Evolutionary conservation across 2,113 vertebrate species (phyloP), one percentile per base, ranked within the genome.

Genomic region (Castor canadensis): DNA sequence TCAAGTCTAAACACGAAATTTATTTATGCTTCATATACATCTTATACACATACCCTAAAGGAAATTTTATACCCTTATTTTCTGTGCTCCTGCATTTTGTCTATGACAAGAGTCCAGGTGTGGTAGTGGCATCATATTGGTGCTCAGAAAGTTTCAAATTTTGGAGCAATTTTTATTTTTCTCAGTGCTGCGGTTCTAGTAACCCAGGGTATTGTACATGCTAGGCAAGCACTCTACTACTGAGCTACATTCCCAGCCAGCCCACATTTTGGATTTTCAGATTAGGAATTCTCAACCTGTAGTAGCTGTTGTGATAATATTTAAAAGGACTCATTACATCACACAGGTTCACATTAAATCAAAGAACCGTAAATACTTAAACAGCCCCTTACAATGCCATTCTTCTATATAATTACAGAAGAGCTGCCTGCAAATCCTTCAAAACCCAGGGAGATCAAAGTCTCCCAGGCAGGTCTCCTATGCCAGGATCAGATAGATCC

Each of bases 391-490:
- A 85, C 12, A 93, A 64, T 92, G 77, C 17, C 76, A 40, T 82
- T 71, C 77, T 96, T 77, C 62, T 45, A 84, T 45, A 80, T 88
- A 66, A 90, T 83, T 60, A 62, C 47, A 86, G 85, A 76, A 86
- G 64, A 75, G 83, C 79, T 71, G 82, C 72, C 35, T 71, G 35
- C 38, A 43, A 72, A 84, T 79, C 40, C 54, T 87, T 80, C 19
- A 20, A 43, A 79, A 43, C 40, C 45, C 64, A 87, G 26, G 49
- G 49, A 88, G 20, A 91, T 52, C 58, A 62, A n/a, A 58, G 13
- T 80, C 69, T 71, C 92, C n/a, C 71, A 73, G 32, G 77, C 82
- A 79, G 20, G 56, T 79, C 4, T 17, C 62, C 26, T 43, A 9
- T 43, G 45, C 49, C 60, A 89, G 72, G 28, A 80, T 81, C 54